Conservation (phyloP, 2,888 invertebrate genomes). For the Orchestes rusci region DNA sequence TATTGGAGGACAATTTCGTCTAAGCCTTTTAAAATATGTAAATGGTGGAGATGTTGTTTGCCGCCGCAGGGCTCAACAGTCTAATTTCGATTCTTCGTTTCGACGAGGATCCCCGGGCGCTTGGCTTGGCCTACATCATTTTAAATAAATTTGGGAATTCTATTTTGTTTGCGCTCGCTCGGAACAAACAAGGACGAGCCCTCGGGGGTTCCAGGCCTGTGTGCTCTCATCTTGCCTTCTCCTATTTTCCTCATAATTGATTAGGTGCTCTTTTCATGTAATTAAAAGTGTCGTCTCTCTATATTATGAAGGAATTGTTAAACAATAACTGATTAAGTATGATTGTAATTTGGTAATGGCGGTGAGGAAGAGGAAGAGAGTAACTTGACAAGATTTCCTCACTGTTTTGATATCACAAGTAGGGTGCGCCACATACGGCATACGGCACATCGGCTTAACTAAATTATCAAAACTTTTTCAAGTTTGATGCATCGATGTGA, state of each 20-base stretch:
- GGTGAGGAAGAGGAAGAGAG: too few relatives aligned
- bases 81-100: slow-evolving; percentile 36
- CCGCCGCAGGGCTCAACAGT: slow-evolving; percentile 24
- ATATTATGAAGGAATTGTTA: too few relatives aligned
- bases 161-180: slow-evolving; percentile 22
- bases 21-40: slow-evolving; percentile 33
- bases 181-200: slow-evolving; percentile 21
- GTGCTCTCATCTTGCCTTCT: too few relatives aligned
- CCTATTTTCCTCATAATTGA: slow-evolving; percentile 19
- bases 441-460: too few relatives aligned
- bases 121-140: slow-evolving; percentile 29
- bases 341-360: too few relatives aligned
- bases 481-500: too few relatives aligned
- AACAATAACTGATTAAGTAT: too few relatives aligned
- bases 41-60: slow-evolving; percentile 30
- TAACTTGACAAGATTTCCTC: too few relatives aligned
- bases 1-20: slow-evolving; percentile 31
- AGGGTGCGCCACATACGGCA: too few relatives aligned
- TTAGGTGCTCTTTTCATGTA: slow-evolving; percentile 16
- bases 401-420: too few relatives aligned
- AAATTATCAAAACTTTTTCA: too few relatives aligned
- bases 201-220: slow-evolving; percentile 5
- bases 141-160: slow-evolving; percentile 34
- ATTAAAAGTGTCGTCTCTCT: too few relatives aligned
- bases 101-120: slow-evolving; percentile 22